phyloP scores from a whole-genome alignment of 2,113 vertebrate species.

The Phainopepla nitens region DNA sequence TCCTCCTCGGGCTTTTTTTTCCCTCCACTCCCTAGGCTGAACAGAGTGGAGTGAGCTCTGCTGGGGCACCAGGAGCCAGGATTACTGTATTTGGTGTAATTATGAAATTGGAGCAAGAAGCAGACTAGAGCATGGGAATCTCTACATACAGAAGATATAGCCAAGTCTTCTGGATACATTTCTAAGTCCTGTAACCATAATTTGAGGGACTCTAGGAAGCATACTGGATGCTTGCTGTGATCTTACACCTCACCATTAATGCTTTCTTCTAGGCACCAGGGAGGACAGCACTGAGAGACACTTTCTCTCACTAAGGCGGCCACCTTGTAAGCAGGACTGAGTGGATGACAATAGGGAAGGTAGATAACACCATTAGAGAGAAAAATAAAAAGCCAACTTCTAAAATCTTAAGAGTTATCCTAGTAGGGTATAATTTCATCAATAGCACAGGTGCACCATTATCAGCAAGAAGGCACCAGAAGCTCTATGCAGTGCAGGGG shows the following conservation, averaged over 20 bases:
- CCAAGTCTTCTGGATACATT: not conserved
- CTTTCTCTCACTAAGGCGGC: not conserved
- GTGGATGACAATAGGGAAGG: not conserved
- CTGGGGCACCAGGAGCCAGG: not conserved
- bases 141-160: not conserved
- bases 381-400: not conserved
- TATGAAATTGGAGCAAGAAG: not conserved
- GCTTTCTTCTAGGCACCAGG: not conserved
- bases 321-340: not conserved
- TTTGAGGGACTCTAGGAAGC: not conserved
- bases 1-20: not conserved
- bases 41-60: not conserved
- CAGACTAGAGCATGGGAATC: not conserved
- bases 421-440: not conserved
- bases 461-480: not conserved
- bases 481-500: not conserved
- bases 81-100: not conserved
- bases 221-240: not conserved
- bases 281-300: not conserved
- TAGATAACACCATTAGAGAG: not conserved
- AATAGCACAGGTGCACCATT: not conserved
- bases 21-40: accelerated
- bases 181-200: not conserved
- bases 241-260: not conserved
- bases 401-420: not conserved